Conservation (phyloP, 2,113 vertebrate species). For the Pantherophis guttatus region DNA sequence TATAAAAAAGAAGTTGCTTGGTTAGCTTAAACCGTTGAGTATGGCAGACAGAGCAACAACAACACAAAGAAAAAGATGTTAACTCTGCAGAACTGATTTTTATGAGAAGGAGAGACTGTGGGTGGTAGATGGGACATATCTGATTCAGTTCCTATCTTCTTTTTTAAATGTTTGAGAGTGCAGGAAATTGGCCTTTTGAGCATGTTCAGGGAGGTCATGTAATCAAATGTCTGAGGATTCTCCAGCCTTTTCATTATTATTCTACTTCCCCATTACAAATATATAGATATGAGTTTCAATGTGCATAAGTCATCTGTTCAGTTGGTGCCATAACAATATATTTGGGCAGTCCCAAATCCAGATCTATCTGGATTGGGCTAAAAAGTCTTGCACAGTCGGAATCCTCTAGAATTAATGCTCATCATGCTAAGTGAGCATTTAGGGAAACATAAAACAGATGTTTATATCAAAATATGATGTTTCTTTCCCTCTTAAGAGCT, state of each 20-base stretch:
- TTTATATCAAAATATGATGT: constrained; percentile 68
- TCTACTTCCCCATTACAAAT: background rate
- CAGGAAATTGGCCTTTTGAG: background rate
- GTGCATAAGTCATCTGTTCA: background rate
- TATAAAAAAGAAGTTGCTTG: background rate
- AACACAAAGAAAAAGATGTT: background rate
- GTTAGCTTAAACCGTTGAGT: background rate
- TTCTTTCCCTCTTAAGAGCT: constrained; percentile 55
- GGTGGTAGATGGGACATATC: background rate
- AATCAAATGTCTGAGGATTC: background rate
- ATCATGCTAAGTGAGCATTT: constrained; percentile 57
- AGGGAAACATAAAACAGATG: constrained; percentile 72
- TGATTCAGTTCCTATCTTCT: background rate
- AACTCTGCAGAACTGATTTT: background rate
- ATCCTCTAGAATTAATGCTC: constrained; percentile 65
- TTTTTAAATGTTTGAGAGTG: background rate
- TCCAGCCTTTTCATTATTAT: background rate
- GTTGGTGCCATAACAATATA: background rate
- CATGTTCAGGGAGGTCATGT: background rate
- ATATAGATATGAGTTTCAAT: background rate
- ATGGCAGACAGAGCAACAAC: background rate
- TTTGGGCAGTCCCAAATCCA: too few relatives aligned
- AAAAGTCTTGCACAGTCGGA: constrained; percentile 37
- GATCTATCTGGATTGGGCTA: background rate
- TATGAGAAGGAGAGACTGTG: background rate